Base-by-base conservation (phyloP, 2,888 invertebrate genomes). In the Saturnia pavonia region DNA sequence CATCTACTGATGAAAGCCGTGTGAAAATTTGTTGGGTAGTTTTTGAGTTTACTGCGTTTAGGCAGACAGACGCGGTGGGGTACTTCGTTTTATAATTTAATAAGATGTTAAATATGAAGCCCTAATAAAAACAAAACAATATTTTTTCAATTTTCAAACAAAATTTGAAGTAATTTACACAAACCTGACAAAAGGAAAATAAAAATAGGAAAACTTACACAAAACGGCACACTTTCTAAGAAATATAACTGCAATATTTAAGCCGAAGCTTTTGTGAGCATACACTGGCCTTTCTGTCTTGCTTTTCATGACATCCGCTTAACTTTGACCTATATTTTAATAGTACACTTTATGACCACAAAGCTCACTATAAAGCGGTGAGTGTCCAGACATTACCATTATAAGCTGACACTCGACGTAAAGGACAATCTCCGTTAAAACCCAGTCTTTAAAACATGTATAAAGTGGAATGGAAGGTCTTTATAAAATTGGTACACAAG, bases 181-280 rank as follows among this genome's bases (percentile, higher is more conserved):
- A n/a, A 40, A 16, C 22, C 22, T 19, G 0, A n/a, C n/a, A 34
- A 40, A 65, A 40, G 65, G 40, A n/a, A 65, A 65, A 65, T 40
- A 65, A 79, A 73, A 78, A 76, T 74, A 75, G 72, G 72, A 77
- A 80, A 79, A n/a, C n/a, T 65, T 78, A 81, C 81, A 80, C 80
- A 82, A 83, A 84, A 82, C 78, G 78, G 81, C 81, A 78, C 81
- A 82, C 81, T 84, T 79, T 72, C 83, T 76, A 81, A 85, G 87
- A 87, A 86, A 87, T 88, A 88, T 87, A 85, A 86, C 84, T 78
- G 84, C 83, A 82, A 86, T 88, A 86, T 72, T 69, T 67, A 70
- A 73, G 14, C 25, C 25, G 63, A 73, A 72, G 71, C 72, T 72
- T 73, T 69, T 60, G 65, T 60, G 34, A 66, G 71, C 51, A 51